A percentile compares a stretch with the other conserved stretches of the same genome.
Conservation (phyloP, 2,888 invertebrate genomes). For the Nomada flava region DNA sequence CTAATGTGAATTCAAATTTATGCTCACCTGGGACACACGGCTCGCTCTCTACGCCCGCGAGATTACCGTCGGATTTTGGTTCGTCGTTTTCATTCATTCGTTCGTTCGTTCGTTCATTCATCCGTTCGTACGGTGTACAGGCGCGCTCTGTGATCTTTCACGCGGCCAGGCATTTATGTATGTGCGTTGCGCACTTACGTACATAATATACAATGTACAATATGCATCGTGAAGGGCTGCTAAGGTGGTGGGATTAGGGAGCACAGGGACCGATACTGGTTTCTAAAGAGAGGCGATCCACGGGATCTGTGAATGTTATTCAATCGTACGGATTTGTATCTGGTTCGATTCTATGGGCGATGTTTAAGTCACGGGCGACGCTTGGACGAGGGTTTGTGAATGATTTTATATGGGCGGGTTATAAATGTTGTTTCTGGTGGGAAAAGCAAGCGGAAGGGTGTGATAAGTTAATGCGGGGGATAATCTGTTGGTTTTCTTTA, state of each 20-base stretch:
- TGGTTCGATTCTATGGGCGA: too few relatives aligned
- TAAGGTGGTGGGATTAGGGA: not conserved
- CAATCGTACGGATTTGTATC: too few relatives aligned
- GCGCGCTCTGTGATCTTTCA: not conserved
- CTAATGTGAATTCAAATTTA: slow-evolving; percentile 52
- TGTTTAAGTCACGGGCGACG: too few relatives aligned
- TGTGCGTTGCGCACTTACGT: too few relatives aligned
- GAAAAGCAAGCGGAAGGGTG: too few relatives aligned
- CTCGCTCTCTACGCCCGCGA: not conserved
- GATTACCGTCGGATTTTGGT: not conserved
- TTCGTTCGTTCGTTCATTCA: not conserved
- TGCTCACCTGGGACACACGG: not conserved
- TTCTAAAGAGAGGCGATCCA: not conserved
- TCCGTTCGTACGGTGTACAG: not conserved
- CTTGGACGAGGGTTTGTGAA: too few relatives aligned
- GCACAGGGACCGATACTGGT: not conserved
- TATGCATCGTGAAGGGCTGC: not conserved
- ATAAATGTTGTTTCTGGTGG: too few relatives aligned
- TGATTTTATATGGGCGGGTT: too few relatives aligned
- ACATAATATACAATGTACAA: not conserved
- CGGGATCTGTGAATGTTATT: too few relatives aligned
- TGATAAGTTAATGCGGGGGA: too few relatives aligned
- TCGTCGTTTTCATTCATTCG: not conserved
- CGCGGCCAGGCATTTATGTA: not conserved
- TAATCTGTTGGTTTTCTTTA: too few relatives aligned